Conservation (phyloP, 2,888 invertebrate species). For the Mamestra brassicae region DNA sequence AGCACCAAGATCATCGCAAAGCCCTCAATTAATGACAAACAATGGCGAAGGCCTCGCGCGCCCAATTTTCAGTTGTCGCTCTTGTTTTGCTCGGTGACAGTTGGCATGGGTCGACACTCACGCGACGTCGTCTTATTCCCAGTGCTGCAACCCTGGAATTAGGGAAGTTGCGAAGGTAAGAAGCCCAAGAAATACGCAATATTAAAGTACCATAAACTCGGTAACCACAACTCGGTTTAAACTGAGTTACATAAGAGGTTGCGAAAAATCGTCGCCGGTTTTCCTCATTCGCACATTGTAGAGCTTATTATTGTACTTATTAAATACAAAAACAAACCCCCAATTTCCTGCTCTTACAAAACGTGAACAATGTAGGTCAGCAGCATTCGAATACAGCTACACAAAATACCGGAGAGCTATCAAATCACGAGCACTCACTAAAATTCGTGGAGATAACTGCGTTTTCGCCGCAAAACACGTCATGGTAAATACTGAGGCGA, state of each 20-base stretch:
- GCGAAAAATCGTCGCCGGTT: neutral
- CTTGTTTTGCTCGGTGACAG: constrained; percentile 86
- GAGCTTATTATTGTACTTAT: neutral
- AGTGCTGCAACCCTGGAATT: constrained; percentile 61
- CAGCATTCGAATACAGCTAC: constrained; percentile 26
- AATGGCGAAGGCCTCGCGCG: constrained; percentile 80
- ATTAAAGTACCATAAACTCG: constrained; percentile 24
- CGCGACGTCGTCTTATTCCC: constrained; percentile 78
- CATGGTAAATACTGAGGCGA: constrained; percentile 81
- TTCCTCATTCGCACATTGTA: constrained; percentile 14
- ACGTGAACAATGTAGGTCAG: constrained; percentile 44
- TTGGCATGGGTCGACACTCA: constrained; percentile 83
- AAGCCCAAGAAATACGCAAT: constrained; percentile 34
- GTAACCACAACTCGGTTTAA: constrained; percentile 12
- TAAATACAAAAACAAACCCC: constrained; percentile 14
- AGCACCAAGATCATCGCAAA: constrained; percentile 87
- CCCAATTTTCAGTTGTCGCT: constrained; percentile 89
- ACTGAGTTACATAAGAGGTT: constrained; percentile 22
- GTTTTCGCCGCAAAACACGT: constrained; percentile 83
- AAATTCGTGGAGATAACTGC: constrained; percentile 72
- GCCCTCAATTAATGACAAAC: constrained; percentile 90
- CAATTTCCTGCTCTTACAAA: constrained; percentile 22
- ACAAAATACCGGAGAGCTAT: constrained; percentile 58
- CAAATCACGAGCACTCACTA: constrained; percentile 74
- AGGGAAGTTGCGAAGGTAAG: constrained; percentile 38